Evolutionary conservation across 2,113 vertebrate genomes (phyloP).

Genomic region (Malurus cyaneus): DNA sequence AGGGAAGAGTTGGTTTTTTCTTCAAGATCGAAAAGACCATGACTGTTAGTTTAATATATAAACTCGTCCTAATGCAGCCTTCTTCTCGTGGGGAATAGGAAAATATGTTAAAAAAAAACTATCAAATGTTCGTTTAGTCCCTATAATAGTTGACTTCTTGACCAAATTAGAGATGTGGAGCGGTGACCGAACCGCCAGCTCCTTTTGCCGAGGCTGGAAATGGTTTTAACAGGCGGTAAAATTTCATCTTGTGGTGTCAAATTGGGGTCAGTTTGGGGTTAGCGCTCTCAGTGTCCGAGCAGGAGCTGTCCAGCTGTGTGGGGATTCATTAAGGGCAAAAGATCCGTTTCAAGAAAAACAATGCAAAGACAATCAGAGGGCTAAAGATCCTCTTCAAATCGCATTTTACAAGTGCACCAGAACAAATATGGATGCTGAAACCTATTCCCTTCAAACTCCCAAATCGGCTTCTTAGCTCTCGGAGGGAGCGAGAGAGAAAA

Average conservation of each 20-base stretch:
- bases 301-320: constrained; percentile 97
- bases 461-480: constrained; percentile 60
- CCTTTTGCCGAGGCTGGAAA: constrained; percentile 80
- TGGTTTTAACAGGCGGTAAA: constrained; percentile 97
- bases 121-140: no score
- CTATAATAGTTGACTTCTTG: no score
- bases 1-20: no score
- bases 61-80: no score
- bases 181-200: constrained; percentile 73
- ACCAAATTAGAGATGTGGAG: no score
- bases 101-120: no score
- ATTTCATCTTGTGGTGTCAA: constrained; percentile 98
- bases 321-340: constrained; percentile 92
- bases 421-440: constrained; percentile 79
- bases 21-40: no score
- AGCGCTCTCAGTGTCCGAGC: constrained; percentile 95
- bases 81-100: no score
- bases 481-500: constrained; percentile 37
- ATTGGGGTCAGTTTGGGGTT: constrained; percentile 99
- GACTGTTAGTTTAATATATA: no score
- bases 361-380: constrained; percentile 89
- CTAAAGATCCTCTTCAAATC: constrained; percentile 88
- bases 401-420: constrained; percentile 86
- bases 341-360: constrained; percentile 98
- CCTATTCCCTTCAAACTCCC: constrained; percentile 73